A percentile compares a stretch with the other conserved stretches of the same genome.
These are phyloP conservation scores for Theonella swinhoei DNA, from an alignment of 37 sponge, comb jelly and placozoan species.

Conservation along the genomic window DNA sequence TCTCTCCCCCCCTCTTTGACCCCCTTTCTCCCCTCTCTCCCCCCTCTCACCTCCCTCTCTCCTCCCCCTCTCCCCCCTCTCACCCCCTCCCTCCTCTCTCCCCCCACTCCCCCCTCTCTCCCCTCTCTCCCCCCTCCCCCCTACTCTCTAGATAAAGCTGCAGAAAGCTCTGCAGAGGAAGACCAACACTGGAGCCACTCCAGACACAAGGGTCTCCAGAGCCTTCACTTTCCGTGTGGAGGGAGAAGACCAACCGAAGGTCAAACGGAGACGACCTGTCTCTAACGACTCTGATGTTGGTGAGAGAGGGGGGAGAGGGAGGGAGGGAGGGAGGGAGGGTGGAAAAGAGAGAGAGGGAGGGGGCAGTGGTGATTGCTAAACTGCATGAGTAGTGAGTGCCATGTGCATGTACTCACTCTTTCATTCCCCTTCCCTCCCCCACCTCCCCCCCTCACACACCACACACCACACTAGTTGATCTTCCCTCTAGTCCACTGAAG, in stretches of 20 bases:
- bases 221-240: constrained; percentile 57
- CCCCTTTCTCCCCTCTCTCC: not conserved
- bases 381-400: not conserved
- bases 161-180: constrained; percentile 15
- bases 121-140: not conserved
- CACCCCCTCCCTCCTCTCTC: not conserved
- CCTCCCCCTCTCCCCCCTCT: not conserved
- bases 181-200: not conserved
- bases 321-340: not conserved
- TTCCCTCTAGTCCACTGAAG: constrained; percentile 42
- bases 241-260: constrained; percentile 12
- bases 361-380: not conserved
- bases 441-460: not conserved
- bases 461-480: constrained; percentile 20
- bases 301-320: not conserved
- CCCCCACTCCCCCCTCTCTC: not conserved
- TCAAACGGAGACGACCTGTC: constrained; percentile 26
- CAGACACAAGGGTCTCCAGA: constrained; percentile 44
- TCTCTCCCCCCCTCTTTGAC: not conserved
- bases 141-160: constrained; percentile 9
- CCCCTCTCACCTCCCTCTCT: not conserved
- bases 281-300: constrained; percentile 23
- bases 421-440: not conserved
- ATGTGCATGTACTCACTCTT: not conserved
- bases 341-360: not conserved